phyloP scores from a whole-genome alignment of 2,113 vertebrate genomes.

The Leptosomus discolor region DNA sequence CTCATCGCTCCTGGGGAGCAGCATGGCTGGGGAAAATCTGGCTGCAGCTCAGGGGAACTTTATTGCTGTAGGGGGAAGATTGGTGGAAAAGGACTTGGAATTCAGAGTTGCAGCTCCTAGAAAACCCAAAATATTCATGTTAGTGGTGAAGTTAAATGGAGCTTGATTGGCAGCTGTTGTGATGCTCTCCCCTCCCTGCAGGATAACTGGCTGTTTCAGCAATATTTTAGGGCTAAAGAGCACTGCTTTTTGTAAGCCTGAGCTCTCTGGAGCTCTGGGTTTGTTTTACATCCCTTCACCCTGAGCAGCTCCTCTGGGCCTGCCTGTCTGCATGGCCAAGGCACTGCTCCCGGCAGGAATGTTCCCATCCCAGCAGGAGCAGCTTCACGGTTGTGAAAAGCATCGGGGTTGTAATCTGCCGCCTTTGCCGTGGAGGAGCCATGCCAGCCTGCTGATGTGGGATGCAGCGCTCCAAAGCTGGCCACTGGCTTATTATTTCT shows the following conservation, averaged over 20 bases:
- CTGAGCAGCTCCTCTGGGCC: background rate
- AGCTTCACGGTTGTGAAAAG: rapidly evolving
- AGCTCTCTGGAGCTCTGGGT: background rate
- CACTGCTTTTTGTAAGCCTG: background rate
- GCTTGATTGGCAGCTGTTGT: background rate
- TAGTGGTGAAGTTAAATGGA: background rate
- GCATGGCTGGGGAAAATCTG: background rate
- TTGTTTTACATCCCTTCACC: background rate
- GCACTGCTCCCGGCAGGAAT: rapidly evolving
- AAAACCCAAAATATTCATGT: background rate
- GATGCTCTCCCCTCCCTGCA: background rate
- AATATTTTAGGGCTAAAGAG: background rate
- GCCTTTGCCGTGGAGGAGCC: rapidly evolving
- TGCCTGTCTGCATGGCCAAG: background rate
- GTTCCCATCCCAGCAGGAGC: background rate
- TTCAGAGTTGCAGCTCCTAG: background rate
- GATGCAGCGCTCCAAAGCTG: background rate
- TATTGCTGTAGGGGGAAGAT: background rate
- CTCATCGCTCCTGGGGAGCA: rapidly evolving
- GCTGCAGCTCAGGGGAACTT: background rate
- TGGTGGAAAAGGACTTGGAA: background rate
- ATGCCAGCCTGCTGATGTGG: rapidly evolving
- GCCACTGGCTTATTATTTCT: background rate
- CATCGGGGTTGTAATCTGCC: background rate
- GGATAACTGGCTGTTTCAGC: background rate